A percentile compares a stretch with the other conserved stretches of the same genome.
Evolutionary conservation across 2,113 vertebrate species (phyloP).

Genomic region (Cephalopterus ornatus): DNA sequence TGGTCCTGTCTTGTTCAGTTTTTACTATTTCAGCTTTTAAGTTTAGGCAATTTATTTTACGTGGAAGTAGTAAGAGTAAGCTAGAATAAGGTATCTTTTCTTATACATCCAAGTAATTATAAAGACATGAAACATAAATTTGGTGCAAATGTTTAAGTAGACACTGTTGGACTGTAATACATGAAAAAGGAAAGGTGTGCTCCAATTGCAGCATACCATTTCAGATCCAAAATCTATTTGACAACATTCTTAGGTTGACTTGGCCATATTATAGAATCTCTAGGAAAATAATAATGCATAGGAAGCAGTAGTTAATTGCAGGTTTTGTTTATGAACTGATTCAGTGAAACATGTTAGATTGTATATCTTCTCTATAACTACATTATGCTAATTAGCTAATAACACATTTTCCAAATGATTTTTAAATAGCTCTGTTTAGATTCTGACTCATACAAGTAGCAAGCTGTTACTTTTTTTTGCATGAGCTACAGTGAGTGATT

Average conservation of each 20-base stretch:
- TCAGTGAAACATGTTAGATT: conserved; percentile 39
- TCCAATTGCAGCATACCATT: not conserved
- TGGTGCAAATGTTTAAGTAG: not conserved
- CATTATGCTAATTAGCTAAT: conserved; percentile 65
- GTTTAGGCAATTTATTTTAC: not conserved
- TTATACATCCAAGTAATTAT: not conserved
- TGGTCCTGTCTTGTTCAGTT: not conserved
- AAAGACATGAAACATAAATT: not conserved
- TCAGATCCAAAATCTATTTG: not conserved
- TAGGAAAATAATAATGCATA: conserved; percentile 6
- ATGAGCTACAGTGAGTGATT: conserved; percentile 46
- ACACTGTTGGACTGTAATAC: not conserved
- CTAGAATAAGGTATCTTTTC: not conserved
- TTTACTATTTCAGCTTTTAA: not conserved
- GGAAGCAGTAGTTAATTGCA: conserved; percentile 44
- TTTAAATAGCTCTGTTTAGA: conserved; percentile 61
- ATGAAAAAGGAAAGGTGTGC: not conserved
- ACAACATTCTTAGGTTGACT: not conserved
- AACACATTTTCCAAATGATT: conserved; percentile 59
- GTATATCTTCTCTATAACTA: conserved; percentile 43
- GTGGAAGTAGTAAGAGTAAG: not conserved
- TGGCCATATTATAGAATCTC: not conserved
- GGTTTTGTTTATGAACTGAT: conserved; percentile 57
- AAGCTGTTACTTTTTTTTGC: conserved; percentile 66
- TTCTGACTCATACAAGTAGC: conserved; percentile 63